Base-by-base conservation (phyloP, 2,113 vertebrate species). In the Zeus faber region DNA sequence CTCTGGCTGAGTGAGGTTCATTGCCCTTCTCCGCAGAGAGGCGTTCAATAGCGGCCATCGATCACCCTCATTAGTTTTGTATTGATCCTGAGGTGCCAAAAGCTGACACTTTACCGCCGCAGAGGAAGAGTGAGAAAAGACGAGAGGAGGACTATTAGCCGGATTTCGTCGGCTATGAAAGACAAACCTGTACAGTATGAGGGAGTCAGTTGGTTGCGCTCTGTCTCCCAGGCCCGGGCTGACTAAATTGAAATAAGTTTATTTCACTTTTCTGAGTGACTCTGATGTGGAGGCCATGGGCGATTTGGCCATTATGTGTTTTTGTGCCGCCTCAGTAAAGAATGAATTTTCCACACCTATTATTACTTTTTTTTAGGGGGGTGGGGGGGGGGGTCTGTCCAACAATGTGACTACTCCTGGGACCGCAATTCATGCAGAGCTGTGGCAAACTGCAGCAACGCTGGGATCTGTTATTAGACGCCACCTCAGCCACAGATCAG, bases 61-160 rank as follows among this genome's bases (percentile, higher is more conserved):
- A 76, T 70, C 49, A 17, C 60, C 39, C 60, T 70, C 54, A 77
- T 70, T 70, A 71, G 59, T 35, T 40, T 35, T 54, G 44, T 50
- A 54, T 47, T 56, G 57, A 69, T 52, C 31, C 50, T 21, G 1
- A 0, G 31, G 31, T 57, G 54, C 57, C 67, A 56, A 62, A 53
- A 60, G 37, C 51, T 58, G 67, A 64, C 67, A 64, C 23, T 45
- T 64, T 39, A 21, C 33, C 20, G 20, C 54, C 46, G 27, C 49
- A 37, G 53, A 22, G 18, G n/a, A 25, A 50, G 47, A 24, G 37
- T 24, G 18, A 69, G 53, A 20, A 45, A 63, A 51, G 64, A 53
- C 52, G 48, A 45, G 64, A 65, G 63, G 18, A 62, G 63, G 18
- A 62, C 50, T 50, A 69, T 81, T 74, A 73, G 57, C 41, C 44